phyloP scores from a whole-genome alignment of 2,797 vertebrate species.

The Varecia variegata region DNA sequence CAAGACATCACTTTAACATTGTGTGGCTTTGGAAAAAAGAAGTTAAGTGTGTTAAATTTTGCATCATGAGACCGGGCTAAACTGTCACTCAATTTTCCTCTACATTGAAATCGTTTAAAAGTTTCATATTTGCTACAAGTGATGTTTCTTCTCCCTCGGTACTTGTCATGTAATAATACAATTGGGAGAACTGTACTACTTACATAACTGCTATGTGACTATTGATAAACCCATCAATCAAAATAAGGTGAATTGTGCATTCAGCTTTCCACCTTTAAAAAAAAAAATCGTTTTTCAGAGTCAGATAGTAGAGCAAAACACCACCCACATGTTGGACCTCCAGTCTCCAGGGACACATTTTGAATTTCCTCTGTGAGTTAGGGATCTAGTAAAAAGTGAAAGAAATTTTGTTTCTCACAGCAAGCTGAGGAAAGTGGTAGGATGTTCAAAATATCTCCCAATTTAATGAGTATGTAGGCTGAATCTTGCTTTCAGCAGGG shows the following conservation, averaged over 20 bases:
- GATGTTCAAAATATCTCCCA: slow-evolving; percentile 45
- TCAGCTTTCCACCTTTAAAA: slow-evolving; percentile 4
- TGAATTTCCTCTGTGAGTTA: slow-evolving; percentile 15
- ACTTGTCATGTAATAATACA: slow-evolving; percentile 62
- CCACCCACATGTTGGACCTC: neutral
- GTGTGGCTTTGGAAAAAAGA: slow-evolving; percentile 65
- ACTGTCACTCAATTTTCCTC: slow-evolving; percentile 60
- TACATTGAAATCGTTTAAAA: slow-evolving; percentile 50
- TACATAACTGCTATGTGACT: slow-evolving; percentile 38
- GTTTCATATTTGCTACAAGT: slow-evolving; percentile 61
- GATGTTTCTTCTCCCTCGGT: neutral
- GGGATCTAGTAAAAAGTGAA: neutral
- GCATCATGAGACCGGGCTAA: slow-evolving; percentile 48
- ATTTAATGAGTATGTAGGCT: slow-evolving; percentile 43
- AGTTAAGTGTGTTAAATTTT: slow-evolving; percentile 47
- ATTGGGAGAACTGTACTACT: neutral
- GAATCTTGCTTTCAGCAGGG: slow-evolving; percentile 31
- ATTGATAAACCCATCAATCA: slow-evolving; percentile 60
- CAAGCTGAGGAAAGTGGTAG: slow-evolving; percentile 26
- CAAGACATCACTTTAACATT: slow-evolving; percentile 72
- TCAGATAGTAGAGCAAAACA: slow-evolving; percentile 49
- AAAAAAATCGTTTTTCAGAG: slow-evolving; percentile 42
- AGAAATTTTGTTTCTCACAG: neutral
- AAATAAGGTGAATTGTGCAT: slow-evolving; percentile 34
- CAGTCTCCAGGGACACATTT: neutral